phyloP scores from a whole-genome alignment of 2,888 invertebrate species.

The Petrolisthes cinctipes region DNA sequence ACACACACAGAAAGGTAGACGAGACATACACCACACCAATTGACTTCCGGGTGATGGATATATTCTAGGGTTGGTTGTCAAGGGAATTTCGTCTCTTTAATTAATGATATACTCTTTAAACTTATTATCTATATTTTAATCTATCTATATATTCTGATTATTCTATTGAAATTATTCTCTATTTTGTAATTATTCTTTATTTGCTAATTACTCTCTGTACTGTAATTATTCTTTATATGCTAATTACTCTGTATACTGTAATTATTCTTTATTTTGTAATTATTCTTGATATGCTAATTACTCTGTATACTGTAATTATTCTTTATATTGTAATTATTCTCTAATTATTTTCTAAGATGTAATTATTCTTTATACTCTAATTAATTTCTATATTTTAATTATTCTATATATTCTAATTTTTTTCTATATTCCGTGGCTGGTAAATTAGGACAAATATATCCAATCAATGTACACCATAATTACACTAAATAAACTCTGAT shows the following conservation, averaged over 20 bases:
- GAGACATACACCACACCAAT: no score
- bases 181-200: slow-evolving; percentile 2
- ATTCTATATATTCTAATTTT: no score
- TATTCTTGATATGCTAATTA: not conserved
- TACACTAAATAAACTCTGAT: not conserved
- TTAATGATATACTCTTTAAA: no score
- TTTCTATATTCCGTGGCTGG: no score
- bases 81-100: no score
- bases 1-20: no score
- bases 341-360: not conserved
- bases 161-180: not conserved
- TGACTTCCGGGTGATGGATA: no score
- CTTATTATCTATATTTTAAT: no score
- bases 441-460: not conserved
- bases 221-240: not conserved
- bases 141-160: no score
- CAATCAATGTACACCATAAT: not conserved
- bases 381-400: not conserved
- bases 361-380: not conserved
- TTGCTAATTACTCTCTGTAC: not conserved
- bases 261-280: not conserved
- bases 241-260: not conserved
- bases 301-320: not conserved
- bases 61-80: no score
- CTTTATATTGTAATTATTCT: not conserved